These are phyloP conservation scores for Anoncus sp. DNA, from an alignment of 2,888 invertebrate genomes.

Conservation along the genomic window DNA sequence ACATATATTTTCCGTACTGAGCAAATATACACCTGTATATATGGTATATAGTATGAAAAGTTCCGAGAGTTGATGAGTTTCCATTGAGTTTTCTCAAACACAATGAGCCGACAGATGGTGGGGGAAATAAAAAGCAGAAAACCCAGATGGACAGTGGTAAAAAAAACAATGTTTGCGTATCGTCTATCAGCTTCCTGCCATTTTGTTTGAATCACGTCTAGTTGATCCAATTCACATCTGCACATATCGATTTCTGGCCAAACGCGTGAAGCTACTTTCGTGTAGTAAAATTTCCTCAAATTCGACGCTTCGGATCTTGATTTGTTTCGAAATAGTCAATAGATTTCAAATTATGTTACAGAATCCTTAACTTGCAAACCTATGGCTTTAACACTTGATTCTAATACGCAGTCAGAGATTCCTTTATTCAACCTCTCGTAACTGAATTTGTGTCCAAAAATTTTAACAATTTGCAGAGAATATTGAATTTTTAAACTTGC, in stretches of 20 bases:
- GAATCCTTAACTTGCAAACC: no score
- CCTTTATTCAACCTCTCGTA: no score
- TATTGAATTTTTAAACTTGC: no score
- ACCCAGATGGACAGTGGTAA: not conserved
- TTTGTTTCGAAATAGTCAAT: no score
- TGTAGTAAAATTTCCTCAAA: not conserved
- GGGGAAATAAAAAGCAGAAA: not conserved
- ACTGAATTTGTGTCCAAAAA: no score
- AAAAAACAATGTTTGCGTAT: not conserved
- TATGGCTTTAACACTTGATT: no score
- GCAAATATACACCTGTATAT: not conserved
- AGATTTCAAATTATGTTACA: no score
- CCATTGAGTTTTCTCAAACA: not conserved
- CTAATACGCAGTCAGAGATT: no score
- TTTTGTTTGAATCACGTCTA: not conserved
- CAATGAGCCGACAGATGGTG: not conserved
- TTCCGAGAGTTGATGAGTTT: not conserved
- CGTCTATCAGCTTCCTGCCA: not conserved
- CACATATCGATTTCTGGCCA: not conserved
- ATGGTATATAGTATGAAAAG: slow-evolving; percentile 7
- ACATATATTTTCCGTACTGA: not conserved
- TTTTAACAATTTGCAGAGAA: no score
- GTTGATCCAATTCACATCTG: not conserved
- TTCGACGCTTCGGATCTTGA: not conserved
- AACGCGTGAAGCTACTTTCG: no score